phyloP scores from a whole-genome alignment of 2,113 vertebrate species.

The Salvelinus namaycush region DNA sequence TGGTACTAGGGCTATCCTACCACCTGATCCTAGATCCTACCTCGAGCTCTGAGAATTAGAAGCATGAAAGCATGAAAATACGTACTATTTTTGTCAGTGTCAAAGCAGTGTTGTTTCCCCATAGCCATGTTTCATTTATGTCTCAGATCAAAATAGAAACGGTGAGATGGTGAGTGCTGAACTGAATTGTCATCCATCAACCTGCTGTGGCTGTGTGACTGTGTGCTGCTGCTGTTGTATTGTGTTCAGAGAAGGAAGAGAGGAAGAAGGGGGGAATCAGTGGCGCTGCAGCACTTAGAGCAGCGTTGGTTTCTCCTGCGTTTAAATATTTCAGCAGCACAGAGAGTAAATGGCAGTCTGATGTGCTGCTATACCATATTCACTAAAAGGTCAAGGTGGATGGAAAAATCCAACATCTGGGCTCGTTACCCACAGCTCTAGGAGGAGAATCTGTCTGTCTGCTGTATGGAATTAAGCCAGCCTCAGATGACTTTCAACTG shows the following conservation, averaged over 20 bases:
- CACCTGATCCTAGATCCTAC: neutral
- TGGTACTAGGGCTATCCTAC: neutral
- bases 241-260: constrained; percentile 19
- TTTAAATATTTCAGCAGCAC: constrained; percentile 74
- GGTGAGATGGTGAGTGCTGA: neutral
- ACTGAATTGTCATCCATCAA: neutral
- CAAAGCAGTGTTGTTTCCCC: constrained; percentile 3
- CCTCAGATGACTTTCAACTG: constrained; percentile 46
- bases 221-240: constrained; percentile 20
- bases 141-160: constrained; percentile 37
- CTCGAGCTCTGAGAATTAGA: neutral
- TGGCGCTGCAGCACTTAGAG: constrained; percentile 36
- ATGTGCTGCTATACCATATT: constrained; percentile 57
- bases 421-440: neutral
- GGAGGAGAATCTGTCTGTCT: constrained; percentile 31
- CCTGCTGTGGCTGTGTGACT: neutral
- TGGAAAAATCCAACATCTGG: constrained; percentile 64
- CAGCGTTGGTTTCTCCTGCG: constrained; percentile 32
- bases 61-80: neutral
- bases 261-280: constrained; percentile 19
- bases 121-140: constrained; percentile 56
- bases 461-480: constrained; percentile 46
- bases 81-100: constrained; percentile 29
- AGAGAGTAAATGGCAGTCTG: constrained; percentile 62
- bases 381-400: constrained; percentile 68